Base-by-base conservation (phyloP, 1,140 invertebrate genomes). In the Drosophila melanica region DNA sequence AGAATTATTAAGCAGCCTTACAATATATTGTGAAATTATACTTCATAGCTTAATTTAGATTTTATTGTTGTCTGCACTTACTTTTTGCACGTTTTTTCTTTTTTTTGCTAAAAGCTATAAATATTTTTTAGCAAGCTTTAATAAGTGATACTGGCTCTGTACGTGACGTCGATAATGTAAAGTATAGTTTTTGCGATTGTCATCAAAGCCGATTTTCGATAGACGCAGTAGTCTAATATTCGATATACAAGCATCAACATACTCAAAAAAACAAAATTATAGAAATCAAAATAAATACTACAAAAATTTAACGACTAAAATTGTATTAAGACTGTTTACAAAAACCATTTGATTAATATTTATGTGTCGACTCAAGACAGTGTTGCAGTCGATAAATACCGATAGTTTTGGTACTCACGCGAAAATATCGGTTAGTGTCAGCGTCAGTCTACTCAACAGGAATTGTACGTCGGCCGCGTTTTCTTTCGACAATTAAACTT, bases 401-500 rank as follows among this genome's bases (percentile, higher is more conserved):
- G 67, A 70, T 55, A 37, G 9, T 16, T 57, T 1, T 30, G 5
- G 23, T 63, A n/a, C 50, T 33, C 11, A 16, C 5, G 0, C 5
- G 3, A 20, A 54, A 48, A 33, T 68, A 74, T 68, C 48, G 64
- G 68, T 68, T 68, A 69, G 20, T 72, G 37, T 20, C n/a, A 59
- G 72, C 72, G 67, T 75, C 72, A 75, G 58, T 75, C 59, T 75
- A 63, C 64, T 47, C 39, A 70, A 64, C 11, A 64, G 39, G 53
- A 58, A 71, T 64, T 71, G 53, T 16, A 59, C 72, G 76, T 76
- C 80, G 72, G 80, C 81, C 81, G 81, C 81, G 77, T 81, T 81
- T 84, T 82, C 35, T 47, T 44, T 54, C 66, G 55, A 58, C 54
- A 39, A 77, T 70, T 64, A 67, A 81, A 51, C 45, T 71, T 39